Base-by-base conservation (phyloP, 2,113 vertebrate species). In the Malurus elegans region DNA sequence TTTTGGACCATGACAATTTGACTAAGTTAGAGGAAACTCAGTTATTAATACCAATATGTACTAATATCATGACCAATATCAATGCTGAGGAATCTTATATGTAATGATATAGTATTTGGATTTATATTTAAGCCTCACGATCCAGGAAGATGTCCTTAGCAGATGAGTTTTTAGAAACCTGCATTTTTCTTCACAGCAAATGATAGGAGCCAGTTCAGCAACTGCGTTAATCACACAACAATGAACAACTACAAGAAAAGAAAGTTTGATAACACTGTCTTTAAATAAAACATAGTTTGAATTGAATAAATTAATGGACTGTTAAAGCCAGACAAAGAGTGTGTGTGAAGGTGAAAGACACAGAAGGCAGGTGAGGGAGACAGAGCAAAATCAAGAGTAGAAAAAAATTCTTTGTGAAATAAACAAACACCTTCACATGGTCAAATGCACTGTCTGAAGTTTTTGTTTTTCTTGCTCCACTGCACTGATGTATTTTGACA, bases 401-500 rank as follows among this genome's bases (percentile, higher is more conserved):
- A 67, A 92, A 54, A 66, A 92, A 62, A 25, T 29, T 23, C 7
- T 79, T 95, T 74, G 26, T 90, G 66, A 81, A 92, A 62, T 86
- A 62, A 62, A 93, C 64, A 95, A 97, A 80, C 57, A 90, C 40
- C 58, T 73, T 93, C 82, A 51, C 17, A 38, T 89, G 79, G 79
- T 93, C 85, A 84, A 71, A 67, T 47, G 58, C 56, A 67, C 50
- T 86, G 45, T 79, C 62, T 93, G 82, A 96, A 74, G 71, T 36
- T 90, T 95, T 86, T 80, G 61, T 75, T 96, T 89, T 93, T 79
- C 92, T 95, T 96, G 71, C 72, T 97, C 34, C 65, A 74, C 40
- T 94, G 78, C 91, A 85, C 64, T 97, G 88, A 97, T 78, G 51
- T 60, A 90, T 97, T 97, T 97, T 97, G 96, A 97, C 91, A 96